Evolutionary conservation across 2,797 vertebrate species (phyloP), one percentile per base, ranked within the genome.

Genomic region (Argentina silus): DNA sequence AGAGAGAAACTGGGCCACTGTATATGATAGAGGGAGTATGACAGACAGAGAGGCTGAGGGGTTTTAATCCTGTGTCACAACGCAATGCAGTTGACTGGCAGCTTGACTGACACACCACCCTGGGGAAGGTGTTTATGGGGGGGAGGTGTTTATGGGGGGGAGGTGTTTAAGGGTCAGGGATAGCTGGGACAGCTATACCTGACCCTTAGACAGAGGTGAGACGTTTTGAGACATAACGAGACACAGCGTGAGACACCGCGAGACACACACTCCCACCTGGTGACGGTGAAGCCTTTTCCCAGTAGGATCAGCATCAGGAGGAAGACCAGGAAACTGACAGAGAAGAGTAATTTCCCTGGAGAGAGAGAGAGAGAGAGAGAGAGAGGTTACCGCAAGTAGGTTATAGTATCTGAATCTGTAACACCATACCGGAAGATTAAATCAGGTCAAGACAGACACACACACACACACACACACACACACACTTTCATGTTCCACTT

Each of bases 211-310:
- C 8, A 14, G 23, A 53, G 23, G 21, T 42, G 23, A 43, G 48
- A 55, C 17, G 0, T 8, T 44, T 2, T 45, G 42, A 65, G 44
- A n/a, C n/a, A n/a, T n/a, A n/a, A 19, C 44, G 3, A 27, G 9
- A 51, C 65, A 11, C 11, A 19, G 19, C 8, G 19, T 67, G 11
- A 36, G 36, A 75, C 53, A 72, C 23, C 60, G 9, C 2, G n/a
- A 23, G 7, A 47, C 43, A 21, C 11, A 59, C 55, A 60, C 53
- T 50, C 69, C n/a, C 7, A 70, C 69, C 96, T 96, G 86, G 96
- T 98, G 88, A 98, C 96, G 8, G 96, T 98, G 91, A 98, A 98
- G 81, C 96, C 96, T 93, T 98, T 98, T 65, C 95, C 95, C 89
- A 97, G 87, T 70, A 97, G 90, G 76, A 97, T 96, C 77, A 97